Base-by-base conservation (phyloP, 1,140 invertebrate genomes). In the Copidosoma floridanum region DNA sequence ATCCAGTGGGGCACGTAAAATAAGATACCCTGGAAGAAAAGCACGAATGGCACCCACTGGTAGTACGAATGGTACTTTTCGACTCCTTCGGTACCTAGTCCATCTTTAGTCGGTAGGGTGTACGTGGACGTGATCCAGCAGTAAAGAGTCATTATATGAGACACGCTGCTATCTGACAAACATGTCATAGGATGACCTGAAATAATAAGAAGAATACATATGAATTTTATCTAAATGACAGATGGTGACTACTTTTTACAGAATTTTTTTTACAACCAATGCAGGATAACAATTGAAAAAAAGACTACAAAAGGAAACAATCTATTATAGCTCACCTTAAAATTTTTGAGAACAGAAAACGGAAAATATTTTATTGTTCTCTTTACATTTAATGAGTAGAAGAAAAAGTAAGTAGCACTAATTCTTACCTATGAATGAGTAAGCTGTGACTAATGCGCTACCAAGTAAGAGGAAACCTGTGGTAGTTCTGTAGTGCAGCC, bases 121-220 rank as follows among this genome's bases (percentile, higher is more conserved):
- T 92, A 95, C 1, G 93, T 95, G 71, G 91, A 92, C 12, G 91
- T 93, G 60, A 95, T 93, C 93, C 93, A 95, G 80, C 92, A 95
- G 72, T 85, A 94, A 1, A 90, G 93, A 77, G 94, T 93, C 61
- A 94, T 86, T 29, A 93, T 89, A 72, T 92, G 82, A 8, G 86
- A 82, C 5, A 87, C 86, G 12, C 84, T 85, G 37, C 86, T 85
- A 60, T 92, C 90, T 65, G 86, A 85, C 64, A 93, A 87, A 75
- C 91, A 93, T 52, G 87, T 86, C 68, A 94, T 94, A 18, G 91
- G 90, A 67, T 92, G 89, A 74, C 90, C 91, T 93, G 74, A 8
- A 48, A 84, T 79, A 55, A 66, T 50, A 58, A 55, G 18, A 63
- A 29, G n/a, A n/a, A n/a, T n/a, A n/a, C n/a, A n/a, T n/a, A n/a